Conservation (phyloP, 2,888 invertebrate species). For the Liodrosophila aerea region DNA sequence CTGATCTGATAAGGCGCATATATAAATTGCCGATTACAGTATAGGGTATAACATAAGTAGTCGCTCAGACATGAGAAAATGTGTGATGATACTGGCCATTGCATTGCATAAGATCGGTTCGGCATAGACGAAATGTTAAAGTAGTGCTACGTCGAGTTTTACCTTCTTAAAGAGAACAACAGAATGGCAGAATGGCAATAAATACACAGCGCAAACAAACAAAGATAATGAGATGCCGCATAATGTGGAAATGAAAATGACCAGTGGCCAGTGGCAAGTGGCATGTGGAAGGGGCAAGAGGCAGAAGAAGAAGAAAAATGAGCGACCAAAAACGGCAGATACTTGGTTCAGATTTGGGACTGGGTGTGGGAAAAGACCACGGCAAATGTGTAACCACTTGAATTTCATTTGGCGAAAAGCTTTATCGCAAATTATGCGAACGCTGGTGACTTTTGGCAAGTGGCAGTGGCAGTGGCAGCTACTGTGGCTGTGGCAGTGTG, state of each 20-base stretch:
- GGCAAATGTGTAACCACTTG: constrained; percentile 73
- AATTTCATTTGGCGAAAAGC: constrained; percentile 82
- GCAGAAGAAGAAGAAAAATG: constrained; percentile 53
- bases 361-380: constrained; percentile 14
- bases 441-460: constrained; percentile 75
- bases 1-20: constrained; percentile 47
- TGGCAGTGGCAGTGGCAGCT: constrained; percentile 54
- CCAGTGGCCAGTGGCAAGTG: constrained; percentile 21
- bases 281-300: constrained; percentile 1
- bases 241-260: constrained; percentile 74
- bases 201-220: constrained; percentile 49
- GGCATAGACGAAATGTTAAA: constrained; percentile 1
- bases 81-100: neutral
- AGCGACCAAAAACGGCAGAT: constrained; percentile 42
- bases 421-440: constrained; percentile 79
- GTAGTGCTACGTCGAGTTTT: constrained; percentile 42
- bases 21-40: constrained; percentile 9
- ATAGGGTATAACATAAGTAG: constrained; percentile 3
- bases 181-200: constrained; percentile 11
- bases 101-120: constrained; percentile 43
- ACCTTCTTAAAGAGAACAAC: constrained; percentile 43
- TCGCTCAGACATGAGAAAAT: constrained; percentile 18
- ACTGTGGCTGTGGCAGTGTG: constrained; percentile 21
- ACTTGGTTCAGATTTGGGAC: constrained; percentile 15
- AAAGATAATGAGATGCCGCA: constrained; percentile 75